Evolutionary conservation across 37 sponge, comb jelly and placozoan genomes (phyloP), one percentile per base, ranked within the genome.

Genomic region (Axinella damicornis): DNA sequence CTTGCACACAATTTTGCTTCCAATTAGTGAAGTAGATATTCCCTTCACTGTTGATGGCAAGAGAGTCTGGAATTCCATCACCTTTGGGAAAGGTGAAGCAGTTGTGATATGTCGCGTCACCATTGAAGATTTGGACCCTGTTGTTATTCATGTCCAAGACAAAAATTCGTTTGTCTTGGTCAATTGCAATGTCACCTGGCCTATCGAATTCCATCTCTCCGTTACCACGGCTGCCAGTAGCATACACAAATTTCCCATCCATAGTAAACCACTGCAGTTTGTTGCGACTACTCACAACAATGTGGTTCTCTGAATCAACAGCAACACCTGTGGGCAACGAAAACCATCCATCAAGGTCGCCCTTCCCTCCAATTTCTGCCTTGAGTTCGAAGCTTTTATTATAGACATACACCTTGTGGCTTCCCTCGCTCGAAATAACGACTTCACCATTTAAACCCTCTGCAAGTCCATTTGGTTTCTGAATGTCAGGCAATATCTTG

Each of bases 1-100:
- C 80, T 5, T 67, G 67, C 11, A 80, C 38, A 35, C 53, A 46
- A 41, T 77, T 67, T 12, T 57, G 40, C 36, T 67, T 64, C 53
- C 5, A 11, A 33, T 53, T 12, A 27, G 80, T 18, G 11, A 65
- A 28, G 34, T 68, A 80, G 54, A 80, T 52, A 28, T 40, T 52
- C 17, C 69, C 80, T 53, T 27, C 31, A 67, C 80, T 80, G 68
- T 53, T 65, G 54, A 67, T 34, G 35, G 80, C 67, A 46, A 80
- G n/a, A 24, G 55, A 21, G 34, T 6, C n/a, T 17, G 57, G 20
- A 22, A 22, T 5, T 30, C 2, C 13, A 24, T 46, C 57, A 16
- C 66, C 56, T 0, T 57, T 56, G 40, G 28, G 62, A 12, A 67
- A 32, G 5, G 4, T 37, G 61, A 77, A 77, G n/a, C 27, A 36